These are phyloP conservation scores for Anas acuta DNA, from an alignment of 2,797 vertebrate genomes.

Conservation along the genomic window DNA sequence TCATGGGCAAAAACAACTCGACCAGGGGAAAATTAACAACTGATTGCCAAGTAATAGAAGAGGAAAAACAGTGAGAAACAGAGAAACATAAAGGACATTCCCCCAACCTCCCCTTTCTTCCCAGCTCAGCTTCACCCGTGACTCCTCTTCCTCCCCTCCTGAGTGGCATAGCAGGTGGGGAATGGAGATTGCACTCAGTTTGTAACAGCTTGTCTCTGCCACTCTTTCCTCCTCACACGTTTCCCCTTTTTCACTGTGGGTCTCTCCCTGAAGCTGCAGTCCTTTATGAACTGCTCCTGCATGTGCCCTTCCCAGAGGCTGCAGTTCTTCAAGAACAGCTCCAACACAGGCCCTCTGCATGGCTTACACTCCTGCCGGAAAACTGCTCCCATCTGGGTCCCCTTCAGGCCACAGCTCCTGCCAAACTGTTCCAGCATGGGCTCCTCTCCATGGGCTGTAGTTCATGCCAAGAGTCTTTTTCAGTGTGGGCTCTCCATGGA, in stretches of 20 bases:
- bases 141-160: background rate
- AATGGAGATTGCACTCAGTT: background rate
- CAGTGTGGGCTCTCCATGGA: background rate
- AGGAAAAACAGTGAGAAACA: background rate
- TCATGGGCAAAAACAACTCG: background rate
- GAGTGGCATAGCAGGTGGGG: background rate
- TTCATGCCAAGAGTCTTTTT: too few species aligned
- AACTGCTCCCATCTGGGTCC: background rate
- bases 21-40: background rate
- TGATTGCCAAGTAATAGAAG: background rate
- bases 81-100: background rate
- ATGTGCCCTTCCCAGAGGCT: accelerated
- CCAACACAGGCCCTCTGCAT: background rate
- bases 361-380: background rate
- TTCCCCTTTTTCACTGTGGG: background rate
- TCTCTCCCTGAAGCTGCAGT: background rate
- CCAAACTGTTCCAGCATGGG: background rate
- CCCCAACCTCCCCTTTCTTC: background rate
- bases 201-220: background rate
- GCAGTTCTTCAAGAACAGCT: background rate
- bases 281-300: background rate
- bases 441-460: background rate
- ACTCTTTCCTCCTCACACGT: background rate
- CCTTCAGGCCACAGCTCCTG: background rate
- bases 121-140: background rate